Base-by-base conservation (phyloP, 2,113 vertebrate species). In the Bujurquina vittata region DNA sequence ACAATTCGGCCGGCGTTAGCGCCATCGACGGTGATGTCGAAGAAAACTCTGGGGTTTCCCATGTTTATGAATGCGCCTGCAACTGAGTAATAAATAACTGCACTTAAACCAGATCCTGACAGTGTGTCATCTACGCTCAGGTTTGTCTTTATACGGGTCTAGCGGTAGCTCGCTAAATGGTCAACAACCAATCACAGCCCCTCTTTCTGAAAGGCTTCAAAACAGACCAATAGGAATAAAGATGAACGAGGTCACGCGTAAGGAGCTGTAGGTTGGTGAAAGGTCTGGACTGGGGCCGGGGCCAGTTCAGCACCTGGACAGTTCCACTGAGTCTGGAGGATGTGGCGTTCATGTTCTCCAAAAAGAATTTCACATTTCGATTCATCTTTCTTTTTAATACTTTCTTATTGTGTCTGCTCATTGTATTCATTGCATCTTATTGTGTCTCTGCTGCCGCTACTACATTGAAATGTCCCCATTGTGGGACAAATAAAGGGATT, bases 1-100 rank as follows among this genome's bases (percentile, higher is more conserved):
- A 92, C 75, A 65, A 97, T 93, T 81, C 95, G 93, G 23, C 96
- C 96, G 1, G 90, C 35, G 4, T 20, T 29, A 0, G 54, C 69
- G 22, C 72, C 90, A 46, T 92, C 92, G 3, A 94, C 79, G 2
- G 81, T 22, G 46, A 97, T 88, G 60, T 97, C 96, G 77, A 97
- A 97, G 84, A 90, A 97, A 22, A 96, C 96, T 80, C 49, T 23
- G 0, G 95, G 95, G 20, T 92, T 95, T 12, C 75, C 89, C 96
- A 97, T 97, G 7, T 75, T 86, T 1, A 3, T 1, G n/a, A 35
- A 43, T 2, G 3, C 5, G 5, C 7, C n/a, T 20, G 65, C 3
- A 9, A 49, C 29, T 69, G 5, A 8, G 8, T 26, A 43, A 55
- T 9, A 26, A 1, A 7, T 14, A 55, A 8, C 18, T 4, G 56